Percentiles rank a stretch among this genome's conserved stretches.
Evolutionary conservation across 2,113 vertebrate genomes (phyloP).

Genomic region (Tetrax tetrax): DNA sequence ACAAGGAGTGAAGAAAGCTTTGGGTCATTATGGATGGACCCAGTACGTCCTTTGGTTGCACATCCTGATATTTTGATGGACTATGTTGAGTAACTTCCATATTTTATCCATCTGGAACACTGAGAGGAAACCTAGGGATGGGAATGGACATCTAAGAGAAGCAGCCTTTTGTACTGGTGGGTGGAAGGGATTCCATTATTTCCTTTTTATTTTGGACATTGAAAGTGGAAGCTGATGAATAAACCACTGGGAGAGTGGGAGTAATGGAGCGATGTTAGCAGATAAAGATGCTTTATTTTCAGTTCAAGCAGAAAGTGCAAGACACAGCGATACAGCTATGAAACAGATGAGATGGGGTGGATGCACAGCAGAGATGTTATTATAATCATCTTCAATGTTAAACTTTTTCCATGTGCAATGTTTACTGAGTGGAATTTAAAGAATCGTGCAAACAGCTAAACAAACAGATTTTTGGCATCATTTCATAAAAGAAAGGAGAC

Average conservation of each 20-base stretch:
- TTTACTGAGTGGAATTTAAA: constrained; percentile 12
- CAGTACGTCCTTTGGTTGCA: not conserved
- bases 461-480: not conserved
- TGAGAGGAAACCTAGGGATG: not conserved
- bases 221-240: not conserved
- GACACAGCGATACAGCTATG: not conserved
- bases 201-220: not conserved
- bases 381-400: not conserved
- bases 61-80: not conserved
- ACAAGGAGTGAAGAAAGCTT: not conserved
- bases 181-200: not conserved
- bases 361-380: not conserved
- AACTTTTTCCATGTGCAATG: constrained; percentile 4
- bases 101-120: not conserved
- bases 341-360: not conserved
- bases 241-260: not conserved
- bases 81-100: not conserved
- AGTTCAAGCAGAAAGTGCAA: not conserved
- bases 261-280: not conserved
- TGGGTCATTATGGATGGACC: not conserved
- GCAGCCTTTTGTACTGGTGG: not conserved
- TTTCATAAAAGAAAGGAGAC: not conserved
- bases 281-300: not conserved
- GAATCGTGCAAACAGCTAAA: not conserved
- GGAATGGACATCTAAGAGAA: not conserved